These are phyloP conservation scores for Ailuropoda melanoleuca DNA, from an alignment of 2,113 vertebrate genomes.

Conservation along the genomic window DNA sequence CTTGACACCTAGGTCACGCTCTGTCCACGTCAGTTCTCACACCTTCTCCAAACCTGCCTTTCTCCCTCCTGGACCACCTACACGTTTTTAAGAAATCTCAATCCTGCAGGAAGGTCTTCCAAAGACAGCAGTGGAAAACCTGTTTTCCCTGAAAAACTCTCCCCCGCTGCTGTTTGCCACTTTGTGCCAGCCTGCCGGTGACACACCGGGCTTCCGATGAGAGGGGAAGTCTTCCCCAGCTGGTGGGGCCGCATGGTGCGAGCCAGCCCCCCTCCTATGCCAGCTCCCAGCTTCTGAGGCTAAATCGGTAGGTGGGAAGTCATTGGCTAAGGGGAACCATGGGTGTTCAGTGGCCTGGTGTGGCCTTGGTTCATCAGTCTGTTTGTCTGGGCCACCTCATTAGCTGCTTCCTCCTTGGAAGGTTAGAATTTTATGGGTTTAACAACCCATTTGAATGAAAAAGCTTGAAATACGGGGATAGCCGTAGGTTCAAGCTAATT, in stretches of 20 bases:
- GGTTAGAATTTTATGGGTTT: conserved; percentile 45
- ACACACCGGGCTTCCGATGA: rapidly evolving
- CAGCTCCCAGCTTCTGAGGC: conserved; percentile 43
- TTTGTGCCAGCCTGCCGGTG: not conserved
- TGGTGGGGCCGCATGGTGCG: conserved; percentile 29
- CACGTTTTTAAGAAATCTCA: not conserved
- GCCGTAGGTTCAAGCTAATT: conserved; percentile 62
- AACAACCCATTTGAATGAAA: conserved; percentile 53
- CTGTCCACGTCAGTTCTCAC: rapidly evolving
- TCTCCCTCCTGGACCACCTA: not conserved
- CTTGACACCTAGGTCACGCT: not conserved
- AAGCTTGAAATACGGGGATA: not conserved
- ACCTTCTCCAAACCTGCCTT: not conserved
- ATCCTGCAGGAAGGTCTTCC: not conserved
- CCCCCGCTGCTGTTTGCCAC: not conserved
- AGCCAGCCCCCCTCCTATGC: conserved; percentile 48
- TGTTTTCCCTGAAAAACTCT: not conserved
- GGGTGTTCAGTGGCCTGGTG: conserved; percentile 56
- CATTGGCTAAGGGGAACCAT: conserved; percentile 61
- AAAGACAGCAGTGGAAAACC: not conserved
- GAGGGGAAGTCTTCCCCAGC: not conserved
- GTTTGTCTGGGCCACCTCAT: not conserved
- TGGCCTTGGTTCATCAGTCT: not conserved
- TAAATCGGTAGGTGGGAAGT: conserved; percentile 61
- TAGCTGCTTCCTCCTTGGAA: conserved; percentile 63